A percentile compares a stretch with the other conserved stretches of the same genome.
Evolutionary conservation across 2,888 invertebrate species (phyloP).

Genomic region (Trimorus sp.): DNA sequence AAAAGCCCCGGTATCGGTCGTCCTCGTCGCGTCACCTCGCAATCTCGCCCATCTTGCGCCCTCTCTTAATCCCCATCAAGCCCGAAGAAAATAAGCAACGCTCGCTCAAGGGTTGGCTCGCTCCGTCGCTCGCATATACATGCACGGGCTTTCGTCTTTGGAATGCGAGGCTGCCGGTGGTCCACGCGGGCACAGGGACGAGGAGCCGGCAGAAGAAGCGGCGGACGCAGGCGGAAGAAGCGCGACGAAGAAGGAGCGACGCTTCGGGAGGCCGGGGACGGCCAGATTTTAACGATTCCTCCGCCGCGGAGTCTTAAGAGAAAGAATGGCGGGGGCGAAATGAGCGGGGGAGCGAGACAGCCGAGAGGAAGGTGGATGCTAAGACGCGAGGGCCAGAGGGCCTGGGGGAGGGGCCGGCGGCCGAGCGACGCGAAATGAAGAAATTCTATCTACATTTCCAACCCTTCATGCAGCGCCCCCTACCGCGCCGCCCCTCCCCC

Average conservation of each 20-base stretch:
- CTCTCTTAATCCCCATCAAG: constrained; percentile 63
- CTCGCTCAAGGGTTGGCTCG: constrained; percentile 79
- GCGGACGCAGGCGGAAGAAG: constrained; percentile 45
- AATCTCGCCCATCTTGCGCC: constrained; percentile 68
- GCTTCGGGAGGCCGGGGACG: constrained; percentile 76
- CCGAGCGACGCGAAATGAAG: constrained; percentile 84
- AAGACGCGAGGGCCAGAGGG: constrained; percentile 80
- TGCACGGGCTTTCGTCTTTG: constrained; percentile 68
- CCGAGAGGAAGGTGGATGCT: constrained; percentile 72
- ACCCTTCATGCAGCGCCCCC: constrained; percentile 81
- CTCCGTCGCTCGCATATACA: constrained; percentile 78
- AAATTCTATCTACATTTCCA: constrained; percentile 85
- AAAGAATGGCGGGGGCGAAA: constrained; percentile 81
- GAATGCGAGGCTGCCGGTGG: constrained; percentile 80
- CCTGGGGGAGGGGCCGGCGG: constrained; percentile 70
- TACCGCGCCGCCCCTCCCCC: constrained; percentile 65
- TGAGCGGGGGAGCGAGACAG: constrained; percentile 75
- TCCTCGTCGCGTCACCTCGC: constrained; percentile 58
- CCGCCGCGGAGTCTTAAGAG: constrained; percentile 82
- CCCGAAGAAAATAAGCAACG: constrained; percentile 78
- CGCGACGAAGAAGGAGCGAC: constrained; percentile 54
- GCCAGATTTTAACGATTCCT: constrained; percentile 83
- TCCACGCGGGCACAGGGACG: constrained; percentile 69
- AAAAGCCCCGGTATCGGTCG: constrained; percentile 66
- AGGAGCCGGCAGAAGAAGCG: constrained; percentile 37